phyloP scores from a whole-genome alignment of 2,113 vertebrate genomes.

The Abramis brama region DNA sequence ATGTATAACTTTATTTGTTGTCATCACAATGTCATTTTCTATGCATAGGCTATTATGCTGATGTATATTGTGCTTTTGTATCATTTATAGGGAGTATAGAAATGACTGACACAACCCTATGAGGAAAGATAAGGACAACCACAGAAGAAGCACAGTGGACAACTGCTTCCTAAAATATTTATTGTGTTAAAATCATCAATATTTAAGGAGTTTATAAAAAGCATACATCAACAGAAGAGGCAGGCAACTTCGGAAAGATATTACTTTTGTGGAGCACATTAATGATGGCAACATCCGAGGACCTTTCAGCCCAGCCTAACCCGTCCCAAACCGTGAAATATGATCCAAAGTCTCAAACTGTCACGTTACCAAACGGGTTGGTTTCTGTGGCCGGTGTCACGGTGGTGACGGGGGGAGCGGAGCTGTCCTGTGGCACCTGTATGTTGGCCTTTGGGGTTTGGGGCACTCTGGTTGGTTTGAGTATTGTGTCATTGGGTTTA shows the following conservation, averaged over 20 bases:
- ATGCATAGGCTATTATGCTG: background rate
- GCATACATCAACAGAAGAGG: background rate
- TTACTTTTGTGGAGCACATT: conserved; percentile 12
- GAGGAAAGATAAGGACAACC: background rate
- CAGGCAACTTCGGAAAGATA: background rate
- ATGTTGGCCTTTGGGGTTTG: conserved; percentile 76
- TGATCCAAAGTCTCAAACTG: conserved; percentile 67
- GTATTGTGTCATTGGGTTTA: conserved; percentile 71
- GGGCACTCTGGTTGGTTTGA: conserved; percentile 74
- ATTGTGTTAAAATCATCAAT: background rate
- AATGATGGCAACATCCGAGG: conserved; percentile 64
- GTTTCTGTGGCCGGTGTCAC: conserved; percentile 76
- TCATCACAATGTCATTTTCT: background rate
- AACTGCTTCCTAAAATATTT: background rate
- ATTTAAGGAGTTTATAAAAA: background rate
- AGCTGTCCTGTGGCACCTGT: conserved; percentile 77
- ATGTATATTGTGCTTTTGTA: background rate
- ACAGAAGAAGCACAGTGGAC: background rate
- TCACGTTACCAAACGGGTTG: conserved; percentile 70
- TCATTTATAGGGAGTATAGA: background rate
- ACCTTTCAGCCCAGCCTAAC: conserved; percentile 59
- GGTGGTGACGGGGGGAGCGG: conserved; percentile 74
- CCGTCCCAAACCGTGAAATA: conserved; percentile 64
- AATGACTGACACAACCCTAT: background rate
- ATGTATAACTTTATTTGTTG: background rate